These are phyloP conservation scores for Cepaea hortensis DNA, from an alignment of 2,888 invertebrate species.

Conservation along the genomic window DNA sequence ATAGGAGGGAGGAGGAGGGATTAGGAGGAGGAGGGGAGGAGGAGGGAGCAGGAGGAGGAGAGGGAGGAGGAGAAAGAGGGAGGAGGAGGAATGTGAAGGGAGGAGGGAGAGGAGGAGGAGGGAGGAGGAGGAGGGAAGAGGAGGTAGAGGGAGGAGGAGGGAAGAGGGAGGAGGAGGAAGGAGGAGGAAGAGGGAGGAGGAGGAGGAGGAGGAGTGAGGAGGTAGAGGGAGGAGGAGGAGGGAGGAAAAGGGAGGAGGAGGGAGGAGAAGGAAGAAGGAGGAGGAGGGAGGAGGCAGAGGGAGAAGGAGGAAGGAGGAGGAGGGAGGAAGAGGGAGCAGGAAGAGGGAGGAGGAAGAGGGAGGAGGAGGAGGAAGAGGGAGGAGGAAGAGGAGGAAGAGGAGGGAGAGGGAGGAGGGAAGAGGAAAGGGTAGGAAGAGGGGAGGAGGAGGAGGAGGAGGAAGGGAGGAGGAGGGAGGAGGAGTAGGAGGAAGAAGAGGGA, in stretches of 20 bases:
- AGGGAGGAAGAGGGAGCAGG: neutral
- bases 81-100: too few species aligned
- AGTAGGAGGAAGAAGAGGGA: neutral
- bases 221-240: neutral
- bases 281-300: neutral
- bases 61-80: too few species aligned
- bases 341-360: neutral
- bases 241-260: neutral
- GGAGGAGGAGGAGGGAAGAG: too few species aligned
- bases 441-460: neutral
- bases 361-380: neutral
- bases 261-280: neutral
- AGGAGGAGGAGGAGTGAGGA: too few species aligned
- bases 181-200: neutral
- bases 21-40: too few species aligned
- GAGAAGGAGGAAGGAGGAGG: neutral
- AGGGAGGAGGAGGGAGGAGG: too few species aligned
- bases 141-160: neutral
- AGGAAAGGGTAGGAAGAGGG: neutral
- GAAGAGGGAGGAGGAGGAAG: neutral
- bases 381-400: neutral
- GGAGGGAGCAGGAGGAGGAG: too few species aligned
- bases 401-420: neutral
- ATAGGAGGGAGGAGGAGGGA: too few species aligned
- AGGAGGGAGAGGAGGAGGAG: too few species aligned